A percentile compares a stretch with the other conserved stretches of the same genome.
Conservation (phyloP, 2,797 vertebrate genomes). For the Spatula clypeata region DNA sequence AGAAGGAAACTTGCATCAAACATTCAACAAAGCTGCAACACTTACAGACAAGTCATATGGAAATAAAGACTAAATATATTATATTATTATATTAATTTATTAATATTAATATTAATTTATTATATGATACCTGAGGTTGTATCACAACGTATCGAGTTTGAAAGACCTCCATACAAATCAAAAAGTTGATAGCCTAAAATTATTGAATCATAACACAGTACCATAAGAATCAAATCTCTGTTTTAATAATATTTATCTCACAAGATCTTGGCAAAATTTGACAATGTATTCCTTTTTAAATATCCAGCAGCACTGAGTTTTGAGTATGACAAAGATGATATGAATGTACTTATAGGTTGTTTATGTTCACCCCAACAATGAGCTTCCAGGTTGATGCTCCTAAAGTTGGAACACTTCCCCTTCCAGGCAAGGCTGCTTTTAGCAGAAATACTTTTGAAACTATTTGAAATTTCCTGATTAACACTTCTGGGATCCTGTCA, state of each 20-base stretch:
- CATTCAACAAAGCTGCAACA: neutral
- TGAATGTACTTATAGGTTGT: neutral
- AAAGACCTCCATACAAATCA: neutral
- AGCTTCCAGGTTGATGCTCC: neutral
- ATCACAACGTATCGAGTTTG: neutral
- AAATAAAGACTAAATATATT: neutral
- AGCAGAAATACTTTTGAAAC: neutral
- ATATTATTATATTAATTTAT: no score
- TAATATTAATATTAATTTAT: no score
- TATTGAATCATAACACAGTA: neutral
- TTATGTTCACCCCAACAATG: neutral
- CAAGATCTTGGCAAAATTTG: neutral
- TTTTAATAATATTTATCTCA: neutral
- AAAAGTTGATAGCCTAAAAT: neutral
- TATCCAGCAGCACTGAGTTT: neutral
- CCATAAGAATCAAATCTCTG: neutral
- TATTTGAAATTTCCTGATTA: neutral
- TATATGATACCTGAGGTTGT: neutral
- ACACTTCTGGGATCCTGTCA: constrained; percentile 26
- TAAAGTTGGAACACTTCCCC: neutral
- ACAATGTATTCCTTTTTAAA: neutral
- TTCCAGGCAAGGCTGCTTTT: neutral
- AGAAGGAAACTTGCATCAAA: neutral
- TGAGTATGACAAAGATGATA: neutral
- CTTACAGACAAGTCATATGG: neutral